Evolutionary conservation across 2,113 vertebrate species (phyloP), one percentile per base, ranked within the genome.

Genomic region (Candoia aspera): DNA sequence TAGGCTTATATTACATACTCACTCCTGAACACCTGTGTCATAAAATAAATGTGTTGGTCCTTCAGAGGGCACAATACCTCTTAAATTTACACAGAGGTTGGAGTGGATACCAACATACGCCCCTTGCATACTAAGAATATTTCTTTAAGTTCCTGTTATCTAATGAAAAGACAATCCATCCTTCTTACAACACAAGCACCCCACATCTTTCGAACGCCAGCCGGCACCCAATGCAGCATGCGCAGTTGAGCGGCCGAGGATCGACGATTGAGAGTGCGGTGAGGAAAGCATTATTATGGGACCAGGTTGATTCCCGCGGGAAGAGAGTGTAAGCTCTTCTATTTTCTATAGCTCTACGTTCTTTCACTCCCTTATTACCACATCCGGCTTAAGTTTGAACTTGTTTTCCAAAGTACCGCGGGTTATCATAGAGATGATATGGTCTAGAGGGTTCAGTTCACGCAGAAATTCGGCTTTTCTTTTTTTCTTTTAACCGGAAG

Each of bases 391-490:
- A 21, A 79, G 37, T 79, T 79, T 79, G 33, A 79, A 79, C 73
- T 21, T 42, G 8, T 79, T 42, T 79, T 42, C 73, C 33, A 42
- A 21, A 21, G 6, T 37, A 21, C 73, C 2, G 8, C 68, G 8
- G 73, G 33, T 79, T 79, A 79, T 9, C 73, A 42, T 2, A 79
- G 33, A 79, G 73, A 79, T 21, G 33, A 9, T 21, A 42, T 79
- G 33, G n/a, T 15, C 68, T 79, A 21, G 33, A 79, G 73, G 2
- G 17, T 15, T 1, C 73, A 49, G 49, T 49, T 49, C 49, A 49
- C 6, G 49, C 49, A 21, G 19, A 21, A 58, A 4, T 42, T 2
- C 8, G 6, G 17, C 2, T 6, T 8, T 8, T 0, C 0, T 6
- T 17, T 1, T n/a, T n/a, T 19, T 17, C 68, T 79, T 21, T 79